Base-by-base conservation (phyloP, 37 sponge, comb jelly and placozoan species). In the Ianthella basta region DNA sequence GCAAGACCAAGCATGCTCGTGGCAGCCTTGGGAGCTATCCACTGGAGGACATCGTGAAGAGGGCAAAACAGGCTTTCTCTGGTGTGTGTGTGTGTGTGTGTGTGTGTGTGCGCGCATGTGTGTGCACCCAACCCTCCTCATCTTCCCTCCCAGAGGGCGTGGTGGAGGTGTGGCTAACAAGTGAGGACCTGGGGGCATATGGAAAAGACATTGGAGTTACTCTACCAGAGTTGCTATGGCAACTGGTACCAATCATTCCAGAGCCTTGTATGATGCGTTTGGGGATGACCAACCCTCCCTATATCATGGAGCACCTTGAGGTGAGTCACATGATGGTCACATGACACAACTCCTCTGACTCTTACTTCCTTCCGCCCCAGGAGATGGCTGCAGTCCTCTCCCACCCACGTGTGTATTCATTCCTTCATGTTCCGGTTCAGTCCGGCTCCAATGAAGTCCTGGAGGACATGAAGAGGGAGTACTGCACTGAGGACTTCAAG, bases 231-330 rank as follows among this genome's bases (percentile, higher is more conserved):
- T 80, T 98, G 83, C 89, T 98, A 53, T 92, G 91, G 92, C 90
- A 95, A 86, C 91, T 98, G 37, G 94, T 98, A 13, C 79, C 82
- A 4, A 92, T 98, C 39, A 88, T 98, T 50, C 98, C 98, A 27
- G 96, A 96, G 24, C 85, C 88, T 10, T 91, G 92, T 61, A 98
- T 98, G 98, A 44, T 98, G 59, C 84, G 98, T 32, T 80, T 98
- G 12, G 98, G 98, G 2, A 98, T 98, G 98, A 98, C 98, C 60
- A 98, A 98, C 67, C 98, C 98, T 66, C 98, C 98, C 18, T 98
- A 98, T 79, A 98, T 98, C 55, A 39, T 96, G 90, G 96, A 98
- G 32, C 94, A 98, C 61, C 13, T 98, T 59, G 83, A 93, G 93
- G 96, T 96, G 56, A 25, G 37, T 40, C 35, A 0, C 24, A 8